Evolutionary conservation across 1,140 invertebrate genomes (phyloP), one percentile per base, ranked within the genome.

Genomic region (Tetraneura akinire): DNA sequence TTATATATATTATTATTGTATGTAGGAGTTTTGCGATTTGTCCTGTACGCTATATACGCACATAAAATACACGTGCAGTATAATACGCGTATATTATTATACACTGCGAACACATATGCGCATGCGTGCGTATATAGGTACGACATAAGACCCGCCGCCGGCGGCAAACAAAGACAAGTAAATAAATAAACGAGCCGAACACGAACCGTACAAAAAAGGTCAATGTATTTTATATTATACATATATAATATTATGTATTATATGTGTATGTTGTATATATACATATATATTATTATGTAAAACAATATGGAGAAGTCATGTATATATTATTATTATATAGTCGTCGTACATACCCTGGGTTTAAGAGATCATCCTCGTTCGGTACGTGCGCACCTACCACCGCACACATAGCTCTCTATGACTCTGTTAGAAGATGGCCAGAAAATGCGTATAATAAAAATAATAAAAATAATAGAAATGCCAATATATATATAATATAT

Each of bases 121-220:
- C 64, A 4, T 32, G 10, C 29, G 18, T n/a, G 16, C 10, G 10
- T 9, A 32, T 32, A 62, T 21, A 21, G n/a, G 37, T 13, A 29
- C 71, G 53, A 76, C 8, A 5, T 37, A 37, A 37, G 13, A 26
- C 45, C 45, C 42, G 32, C 32, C 32, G 32, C 32, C 32, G 32
- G 3, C 32, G 32, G 32, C 32, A 37, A 60, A 78, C 74, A 57
- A 60, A 78, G 74, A 78, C 74, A 62, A 78, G 74, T 78, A 78
- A 62, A 60, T 78, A 78, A 78, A 78, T 78, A 78, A 78, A 78
- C 74, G 55, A 78, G 23, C 55, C 55, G 55, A 78, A 62, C 51
- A 62, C 37, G 29, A 23, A 29, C 68, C 29, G 71, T 32, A 76
- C 26, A 45, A 76, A 47, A 76, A 76, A 76, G 71, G 71, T 76